A percentile compares a stretch with the other conserved stretches of the same genome.
phyloP scores from a whole-genome alignment of 2,113 vertebrate genomes.

The Oryzias melastigma region DNA sequence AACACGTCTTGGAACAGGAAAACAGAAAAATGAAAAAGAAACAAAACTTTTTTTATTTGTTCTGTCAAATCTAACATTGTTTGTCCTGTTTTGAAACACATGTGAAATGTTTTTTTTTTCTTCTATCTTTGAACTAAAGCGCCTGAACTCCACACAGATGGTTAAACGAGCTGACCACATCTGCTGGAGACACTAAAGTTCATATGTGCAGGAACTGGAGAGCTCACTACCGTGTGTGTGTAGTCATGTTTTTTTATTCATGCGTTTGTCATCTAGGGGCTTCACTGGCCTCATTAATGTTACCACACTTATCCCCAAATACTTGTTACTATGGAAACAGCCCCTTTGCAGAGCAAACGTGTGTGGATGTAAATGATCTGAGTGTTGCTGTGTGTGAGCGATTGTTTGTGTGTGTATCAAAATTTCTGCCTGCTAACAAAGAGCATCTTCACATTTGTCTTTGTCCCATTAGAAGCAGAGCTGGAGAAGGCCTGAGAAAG shows the following conservation, averaged over 20 bases:
- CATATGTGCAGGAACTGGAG: slow-evolving; percentile 6
- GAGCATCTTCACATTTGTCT: slow-evolving; percentile 2
- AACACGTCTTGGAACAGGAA: no score
- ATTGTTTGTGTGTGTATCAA: slow-evolving; percentile 4
- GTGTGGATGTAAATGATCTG: slow-evolving; percentile 4
- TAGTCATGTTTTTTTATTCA: slow-evolving; percentile 28
- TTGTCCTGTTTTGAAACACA: not conserved
- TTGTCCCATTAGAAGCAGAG: slow-evolving; percentile 7
- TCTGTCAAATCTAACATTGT: not conserved
- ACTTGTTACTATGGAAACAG: slow-evolving; percentile 48
- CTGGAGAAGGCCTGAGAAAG: not conserved
- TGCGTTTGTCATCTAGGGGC: slow-evolving; percentile 23
- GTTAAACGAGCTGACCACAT: slow-evolving; percentile 3
- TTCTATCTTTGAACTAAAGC: not conserved
- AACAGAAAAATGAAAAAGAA: not conserved
- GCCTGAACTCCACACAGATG: not conserved
- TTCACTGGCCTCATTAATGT: slow-evolving; percentile 35
- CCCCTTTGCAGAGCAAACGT: not conserved
- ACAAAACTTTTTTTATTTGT: not conserved
- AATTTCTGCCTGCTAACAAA: slow-evolving; percentile 15
- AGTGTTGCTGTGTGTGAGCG: slow-evolving; percentile 3
- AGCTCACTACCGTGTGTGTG: slow-evolving; percentile 17
- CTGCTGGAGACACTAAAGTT: not conserved
- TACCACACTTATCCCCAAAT: slow-evolving; percentile 36
- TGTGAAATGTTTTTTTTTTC: not conserved